Evolutionary conservation across 2,797 vertebrate genomes (phyloP).

Genomic region (Oryzias sinensis): DNA sequence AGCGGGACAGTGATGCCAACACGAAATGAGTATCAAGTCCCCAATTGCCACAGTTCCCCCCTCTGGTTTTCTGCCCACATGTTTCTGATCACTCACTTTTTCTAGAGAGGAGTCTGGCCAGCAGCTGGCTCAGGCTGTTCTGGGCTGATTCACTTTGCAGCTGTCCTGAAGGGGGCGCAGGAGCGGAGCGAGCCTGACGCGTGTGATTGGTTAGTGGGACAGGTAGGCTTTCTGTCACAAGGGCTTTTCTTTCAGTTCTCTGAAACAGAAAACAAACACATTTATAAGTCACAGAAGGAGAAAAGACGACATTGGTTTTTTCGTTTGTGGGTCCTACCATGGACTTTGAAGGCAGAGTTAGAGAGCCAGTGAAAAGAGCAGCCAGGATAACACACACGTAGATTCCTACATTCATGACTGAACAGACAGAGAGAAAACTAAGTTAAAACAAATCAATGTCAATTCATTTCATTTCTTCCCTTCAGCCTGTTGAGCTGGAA

Average conservation of each 20-base stretch:
- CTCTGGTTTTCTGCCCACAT: not conserved
- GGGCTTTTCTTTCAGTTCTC: constrained; percentile 38
- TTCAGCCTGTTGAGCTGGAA: not conserved
- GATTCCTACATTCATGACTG: constrained; percentile 71
- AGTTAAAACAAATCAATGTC: not conserved
- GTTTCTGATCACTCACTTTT: constrained; percentile 56
- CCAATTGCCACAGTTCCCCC: not conserved
- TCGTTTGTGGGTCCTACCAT: constrained; percentile 40
- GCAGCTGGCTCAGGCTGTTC: constrained; percentile 66
- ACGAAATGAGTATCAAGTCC: not conserved
- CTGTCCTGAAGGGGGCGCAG: constrained; percentile 34
- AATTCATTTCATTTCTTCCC: constrained; percentile 7
- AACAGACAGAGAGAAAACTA: not conserved
- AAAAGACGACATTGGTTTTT: too few relatives aligned
- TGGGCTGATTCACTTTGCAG: constrained; percentile 39
- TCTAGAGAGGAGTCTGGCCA: constrained; percentile 70
- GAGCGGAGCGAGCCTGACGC: constrained; percentile 58
- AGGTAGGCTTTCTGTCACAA: constrained; percentile 35
- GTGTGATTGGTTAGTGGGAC: constrained; percentile 33
- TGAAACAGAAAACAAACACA: constrained; percentile 23
- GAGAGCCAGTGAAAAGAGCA: constrained; percentile 58
- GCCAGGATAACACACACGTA: constrained; percentile 70
- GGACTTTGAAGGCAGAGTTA: constrained; percentile 60
- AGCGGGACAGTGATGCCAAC: constrained; percentile 5
- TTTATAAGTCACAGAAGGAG: not conserved